Percentiles rank a stretch among this genome's conserved stretches.
These are phyloP conservation scores for Pocillopora verrucosa DNA, from an alignment of 64 coral and sea anemone genomes.

Conservation along the genomic window DNA sequence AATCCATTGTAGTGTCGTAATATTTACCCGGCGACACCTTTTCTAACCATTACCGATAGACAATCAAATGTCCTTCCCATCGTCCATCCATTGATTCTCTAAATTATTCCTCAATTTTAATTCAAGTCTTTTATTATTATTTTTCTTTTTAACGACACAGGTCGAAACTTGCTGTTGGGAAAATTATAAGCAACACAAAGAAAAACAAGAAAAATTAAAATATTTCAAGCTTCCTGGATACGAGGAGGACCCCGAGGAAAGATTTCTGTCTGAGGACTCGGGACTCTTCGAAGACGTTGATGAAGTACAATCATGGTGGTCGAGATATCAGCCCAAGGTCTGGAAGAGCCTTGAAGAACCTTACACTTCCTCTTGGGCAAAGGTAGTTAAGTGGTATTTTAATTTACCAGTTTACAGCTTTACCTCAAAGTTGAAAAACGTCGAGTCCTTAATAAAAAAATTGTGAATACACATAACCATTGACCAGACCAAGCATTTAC, in stretches of 20 bases:
- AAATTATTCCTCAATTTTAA: no score
- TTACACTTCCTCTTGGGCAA: slow-evolving; percentile 71
- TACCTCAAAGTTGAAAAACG: background rate
- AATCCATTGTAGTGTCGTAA: no score
- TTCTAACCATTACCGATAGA: no score
- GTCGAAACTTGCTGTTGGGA: slow-evolving; percentile 99
- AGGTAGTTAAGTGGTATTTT: slow-evolving; percentile 37
- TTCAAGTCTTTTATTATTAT: no score
- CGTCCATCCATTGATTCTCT: no score
- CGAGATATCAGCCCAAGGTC: slow-evolving; percentile 64
- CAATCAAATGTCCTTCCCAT: no score
- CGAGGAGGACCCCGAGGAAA: slow-evolving; percentile 50
- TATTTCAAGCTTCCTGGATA: slow-evolving; percentile 82
- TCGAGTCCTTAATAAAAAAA: no score
- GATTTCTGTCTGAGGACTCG: slow-evolving; percentile 34
- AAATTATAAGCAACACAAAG: slow-evolving; percentile 95
- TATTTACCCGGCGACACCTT: no score
- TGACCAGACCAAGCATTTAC: no score
- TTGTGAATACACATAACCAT: no score
- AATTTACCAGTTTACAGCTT: background rate
- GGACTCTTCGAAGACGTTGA: slow-evolving; percentile 65
- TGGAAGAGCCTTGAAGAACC: slow-evolving; percentile 84
- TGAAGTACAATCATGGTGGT: slow-evolving; percentile 68
- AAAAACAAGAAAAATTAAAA: slow-evolving; percentile 98
- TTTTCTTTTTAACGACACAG: slow-evolving; percentile 2